These are phyloP conservation scores for Oikopleura albicans DNA, from an alignment of 23 tunicate genomes.

Conservation along the genomic window DNA sequence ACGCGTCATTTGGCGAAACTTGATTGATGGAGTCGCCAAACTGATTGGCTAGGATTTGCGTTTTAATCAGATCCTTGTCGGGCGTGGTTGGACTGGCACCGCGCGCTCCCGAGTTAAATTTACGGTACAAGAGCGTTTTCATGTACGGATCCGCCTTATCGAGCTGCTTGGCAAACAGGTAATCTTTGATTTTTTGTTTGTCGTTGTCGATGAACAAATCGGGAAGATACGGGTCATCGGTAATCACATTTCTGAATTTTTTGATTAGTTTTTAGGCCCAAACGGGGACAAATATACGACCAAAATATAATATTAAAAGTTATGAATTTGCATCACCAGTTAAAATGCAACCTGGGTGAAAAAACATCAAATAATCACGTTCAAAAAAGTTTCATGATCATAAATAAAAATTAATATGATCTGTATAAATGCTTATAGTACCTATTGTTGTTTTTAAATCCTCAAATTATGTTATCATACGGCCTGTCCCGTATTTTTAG, in stretches of 20 bases:
- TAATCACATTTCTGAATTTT: background rate
- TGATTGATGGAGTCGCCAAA: background rate
- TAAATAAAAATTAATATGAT: too few relatives aligned
- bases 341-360: too few relatives aligned
- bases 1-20: background rate
- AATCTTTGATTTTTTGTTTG: background rate
- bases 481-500: too few relatives aligned
- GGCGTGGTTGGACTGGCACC: background rate
- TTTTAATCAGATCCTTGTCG: background rate
- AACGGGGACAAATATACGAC: too few relatives aligned
- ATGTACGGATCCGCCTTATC: conserved; percentile 4
- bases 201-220: background rate
- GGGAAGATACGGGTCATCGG: background rate
- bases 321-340: too few relatives aligned
- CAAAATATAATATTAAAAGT: too few relatives aligned
- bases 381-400: too few relatives aligned
- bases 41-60: background rate
- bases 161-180: conserved; percentile 15
- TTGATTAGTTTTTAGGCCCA: too few relatives aligned
- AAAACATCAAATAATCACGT: too few relatives aligned
- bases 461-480: too few relatives aligned
- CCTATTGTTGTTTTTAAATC: too few relatives aligned
- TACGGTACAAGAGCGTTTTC: background rate
- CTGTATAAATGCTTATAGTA: too few relatives aligned
- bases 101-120: background rate